These are phyloP conservation scores for Sorex araneus DNA, from an alignment of 2,113 vertebrate species.

Conservation along the genomic window DNA sequence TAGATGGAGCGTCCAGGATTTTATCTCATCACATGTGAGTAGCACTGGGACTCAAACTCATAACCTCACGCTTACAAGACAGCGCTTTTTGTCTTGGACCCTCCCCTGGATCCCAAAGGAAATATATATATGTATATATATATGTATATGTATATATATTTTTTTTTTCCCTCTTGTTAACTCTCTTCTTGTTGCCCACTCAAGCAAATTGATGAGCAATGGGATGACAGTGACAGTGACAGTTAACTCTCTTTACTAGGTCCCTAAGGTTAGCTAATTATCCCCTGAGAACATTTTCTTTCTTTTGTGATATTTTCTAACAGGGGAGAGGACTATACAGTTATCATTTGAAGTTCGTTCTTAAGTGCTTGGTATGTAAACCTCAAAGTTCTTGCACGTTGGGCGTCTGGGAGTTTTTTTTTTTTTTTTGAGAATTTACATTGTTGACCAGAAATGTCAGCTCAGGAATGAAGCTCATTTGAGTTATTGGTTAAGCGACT, in stretches of 20 bases:
- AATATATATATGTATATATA: too few relatives aligned
- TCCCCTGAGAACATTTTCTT: neutral
- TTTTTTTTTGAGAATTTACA: constrained; percentile 41
- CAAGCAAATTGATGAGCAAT: too few relatives aligned
- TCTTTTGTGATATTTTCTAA: neutral
- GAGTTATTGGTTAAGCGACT: constrained; percentile 58
- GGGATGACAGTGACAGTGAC: too few relatives aligned
- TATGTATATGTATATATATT: too few relatives aligned
- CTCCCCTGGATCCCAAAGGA: neutral
- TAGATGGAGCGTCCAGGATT: too few relatives aligned
- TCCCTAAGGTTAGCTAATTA: neutral
- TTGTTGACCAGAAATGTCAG: constrained; percentile 26
- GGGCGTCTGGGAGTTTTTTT: neutral
- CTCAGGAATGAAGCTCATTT: constrained; percentile 53
- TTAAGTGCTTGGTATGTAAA: neutral
- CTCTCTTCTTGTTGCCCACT: too few relatives aligned
- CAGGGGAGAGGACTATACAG: neutral
- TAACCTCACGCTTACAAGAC: too few relatives aligned
- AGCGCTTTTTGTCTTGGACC: neutral
- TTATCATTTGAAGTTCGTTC: neutral
- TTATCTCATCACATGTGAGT: too few relatives aligned
- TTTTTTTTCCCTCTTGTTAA: neutral
- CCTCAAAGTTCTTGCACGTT: neutral
- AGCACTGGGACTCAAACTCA: too few relatives aligned
- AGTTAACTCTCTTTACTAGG: neutral